phyloP scores from a whole-genome alignment of 2,797 vertebrate genomes.

The Neosilurus mollespiculum region DNA sequence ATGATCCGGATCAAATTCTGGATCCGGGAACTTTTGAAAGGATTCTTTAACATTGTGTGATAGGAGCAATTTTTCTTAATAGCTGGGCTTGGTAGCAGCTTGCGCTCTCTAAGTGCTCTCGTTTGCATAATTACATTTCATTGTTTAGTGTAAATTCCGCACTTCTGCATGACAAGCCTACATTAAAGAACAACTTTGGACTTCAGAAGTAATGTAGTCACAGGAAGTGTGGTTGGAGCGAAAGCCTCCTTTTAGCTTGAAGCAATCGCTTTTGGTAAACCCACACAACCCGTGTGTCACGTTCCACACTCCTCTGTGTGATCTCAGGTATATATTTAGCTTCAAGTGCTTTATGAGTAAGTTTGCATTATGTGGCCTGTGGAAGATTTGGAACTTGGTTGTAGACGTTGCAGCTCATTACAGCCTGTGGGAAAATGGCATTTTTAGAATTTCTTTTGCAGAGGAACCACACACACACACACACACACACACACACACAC shows the following conservation, averaged over 20 bases:
- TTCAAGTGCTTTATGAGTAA: background rate
- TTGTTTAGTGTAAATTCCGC: background rate
- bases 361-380: background rate
- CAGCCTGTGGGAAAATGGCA: background rate
- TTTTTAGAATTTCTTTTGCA: background rate
- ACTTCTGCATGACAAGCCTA: background rate
- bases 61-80: too few species aligned
- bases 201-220: background rate
- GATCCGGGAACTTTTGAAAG: too few species aligned
- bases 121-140: too few species aligned
- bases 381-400: background rate
- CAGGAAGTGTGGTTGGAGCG: constrained; percentile 4
- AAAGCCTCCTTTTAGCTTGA: background rate
- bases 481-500: background rate
- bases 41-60: too few species aligned
- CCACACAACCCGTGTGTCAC: background rate
- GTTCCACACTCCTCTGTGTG: background rate
- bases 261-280: constrained; percentile 10
- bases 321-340: constrained; percentile 1
- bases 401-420: background rate
- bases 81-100: too few species aligned
- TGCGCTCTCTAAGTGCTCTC: too few species aligned
- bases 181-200: background rate
- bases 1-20: too few species aligned
- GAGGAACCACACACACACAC: too few species aligned